Base-by-base conservation (phyloP, 2,888 invertebrate species). In the Ganaspis brasiliensis region DNA sequence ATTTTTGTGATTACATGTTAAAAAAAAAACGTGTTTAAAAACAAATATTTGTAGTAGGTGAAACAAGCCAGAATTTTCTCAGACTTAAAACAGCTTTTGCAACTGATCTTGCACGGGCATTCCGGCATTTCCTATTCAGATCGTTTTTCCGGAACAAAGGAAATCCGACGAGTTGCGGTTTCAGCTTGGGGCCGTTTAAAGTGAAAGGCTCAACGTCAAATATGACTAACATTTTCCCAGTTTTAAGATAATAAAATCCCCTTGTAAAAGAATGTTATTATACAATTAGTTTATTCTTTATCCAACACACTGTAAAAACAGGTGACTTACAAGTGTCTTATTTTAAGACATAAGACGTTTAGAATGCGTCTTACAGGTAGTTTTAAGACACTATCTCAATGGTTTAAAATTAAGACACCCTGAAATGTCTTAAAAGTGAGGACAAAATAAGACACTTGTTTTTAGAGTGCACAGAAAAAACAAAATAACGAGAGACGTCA, bases 71-170 rank as follows among this genome's bases (percentile, higher is more conserved):
- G 16, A 59, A 35, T 59, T 35, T 59, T 59, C 35, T 35, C 16
- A 2, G 31, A 26, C 21, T 45, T n/a, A 40, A 45, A 67, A 67
- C 63, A 67, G 14, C 63, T 67, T 40, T 37, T 45, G n/a, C n/a
- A 24, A 24, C 45, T 67, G 67, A 45, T 45, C 40, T 45, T 21
- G 67, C 6, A 14, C 21, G 21, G 40, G n/a, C 24, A 45, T 45
- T 45, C n/a, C 21, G 14, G 67, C 24, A 67, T 67, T 63, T 37
- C 12, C 35, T 40, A 63, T 63, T 45, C 45, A 45, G 24, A 67
- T 45, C 24, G 24, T 40, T 67, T 67, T 24, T 67, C n/a, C 67
- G 14, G 24, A 40, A 67, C 67, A 67, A 67, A 67, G 67, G 37
- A 45, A 67, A 45, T 45, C 24, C 67, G 24, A 24, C 45, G 14